Evolutionary conservation across 2,113 vertebrate genomes (phyloP).

Genomic region (Tragelaphus buxtoni): DNA sequence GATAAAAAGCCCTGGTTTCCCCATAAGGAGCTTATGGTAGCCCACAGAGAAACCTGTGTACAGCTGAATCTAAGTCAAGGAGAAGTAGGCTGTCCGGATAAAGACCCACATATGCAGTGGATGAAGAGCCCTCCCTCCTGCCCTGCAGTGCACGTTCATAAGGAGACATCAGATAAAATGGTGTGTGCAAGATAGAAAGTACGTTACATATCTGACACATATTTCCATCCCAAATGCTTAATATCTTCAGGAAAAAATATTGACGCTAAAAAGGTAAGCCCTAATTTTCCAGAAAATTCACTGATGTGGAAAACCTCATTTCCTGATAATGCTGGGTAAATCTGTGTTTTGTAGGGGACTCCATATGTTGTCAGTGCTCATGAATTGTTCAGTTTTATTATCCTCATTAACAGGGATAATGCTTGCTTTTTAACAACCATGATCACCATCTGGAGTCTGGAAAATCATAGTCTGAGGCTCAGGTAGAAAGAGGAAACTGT

Average conservation of each 20-base stretch:
- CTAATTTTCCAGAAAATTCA: constrained; percentile 55
- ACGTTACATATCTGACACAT: not conserved
- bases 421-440: constrained; percentile 50
- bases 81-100: not conserved
- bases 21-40: not conserved
- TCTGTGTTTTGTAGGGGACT: constrained; percentile 32
- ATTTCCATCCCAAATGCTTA: constrained; percentile 6
- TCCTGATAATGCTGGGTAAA: constrained; percentile 28
- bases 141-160: not conserved
- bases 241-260: constrained; percentile 37
- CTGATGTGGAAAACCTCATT: constrained; percentile 59
- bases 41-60: not conserved
- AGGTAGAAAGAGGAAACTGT: not conserved
- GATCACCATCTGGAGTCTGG: constrained; percentile 64
- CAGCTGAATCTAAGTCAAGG: not conserved
- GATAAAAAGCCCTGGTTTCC: not conserved
- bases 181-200: not conserved
- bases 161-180: not conserved
- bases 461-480: not conserved
- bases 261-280: not conserved
- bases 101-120: not conserved
- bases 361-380: constrained; percentile 47
- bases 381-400: constrained; percentile 60
- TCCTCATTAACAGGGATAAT: constrained; percentile 62
- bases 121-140: rapidly evolving